Evolutionary conservation across 2,113 vertebrate species (phyloP), one percentile per base, ranked within the genome.

Genomic region (Atrichornis clamosus): DNA sequence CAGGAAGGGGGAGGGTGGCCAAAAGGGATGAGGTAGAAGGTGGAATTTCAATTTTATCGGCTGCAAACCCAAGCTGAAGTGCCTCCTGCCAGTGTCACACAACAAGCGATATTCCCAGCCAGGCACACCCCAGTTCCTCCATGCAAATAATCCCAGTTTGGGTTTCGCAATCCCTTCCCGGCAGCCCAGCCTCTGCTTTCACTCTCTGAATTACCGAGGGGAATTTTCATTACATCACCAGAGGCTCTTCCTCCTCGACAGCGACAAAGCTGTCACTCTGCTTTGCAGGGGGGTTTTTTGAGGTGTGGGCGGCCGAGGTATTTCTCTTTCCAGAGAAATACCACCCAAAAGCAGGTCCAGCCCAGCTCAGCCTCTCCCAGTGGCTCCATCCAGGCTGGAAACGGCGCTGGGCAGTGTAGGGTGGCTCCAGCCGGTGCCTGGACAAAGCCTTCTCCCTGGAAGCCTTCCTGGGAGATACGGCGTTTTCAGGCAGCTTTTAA

Each of bases 121-220:
- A 2, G 16, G 83, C 56, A 84, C 79, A 64, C 27, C 90, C 94
- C 64, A 8, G 26, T n/a, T 58, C 90, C 68, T 81, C 85, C 64
- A 47, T 24, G 68, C 90, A 84, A 89, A 92, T 24, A 3, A 35
- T 87, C 42, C 62, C 52, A 22, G 41, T 1, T 20, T 24, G 83
- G 52, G 28, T 96, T 96, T 95, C n/a, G 4, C 88, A 88, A 84
- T 32, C 76, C n/a, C 41, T 94, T 97, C 96, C 90, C 90, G 21
- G 90, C 83, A 96, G 83, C 59, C 35, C 88, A 80, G 90, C 82
- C 93, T 64, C 90, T 75, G 93, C 96, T 96, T 96, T 96, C 96
- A 89, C 95, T 96, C 95, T 96, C 85, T 41, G 76, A 90, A 93
- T 96, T 44, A 94, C 88, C 8, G 6, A 50, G 92, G 92, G 95